Base-by-base conservation (phyloP, 2,888 invertebrate species). In the Steinernema carpocapsae region DNA sequence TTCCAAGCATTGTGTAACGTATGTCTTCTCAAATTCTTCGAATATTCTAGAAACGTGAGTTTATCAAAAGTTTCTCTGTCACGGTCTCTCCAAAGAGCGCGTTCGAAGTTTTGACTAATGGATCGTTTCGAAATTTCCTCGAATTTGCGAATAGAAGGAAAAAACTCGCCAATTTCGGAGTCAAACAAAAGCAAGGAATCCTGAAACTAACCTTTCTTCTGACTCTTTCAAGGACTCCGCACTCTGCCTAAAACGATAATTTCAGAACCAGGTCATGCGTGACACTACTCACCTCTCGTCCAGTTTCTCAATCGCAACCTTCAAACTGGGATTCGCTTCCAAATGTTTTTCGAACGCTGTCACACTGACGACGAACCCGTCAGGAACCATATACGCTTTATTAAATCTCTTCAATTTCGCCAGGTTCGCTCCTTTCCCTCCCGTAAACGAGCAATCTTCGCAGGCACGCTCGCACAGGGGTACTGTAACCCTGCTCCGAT, bases 341-440 rank as follows among this genome's bases (percentile, higher is more conserved):
- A 85, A 46, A 72, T 82, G 81, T 2, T 75, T 32, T 71, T 78
- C 74, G 64, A 75, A 85, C 0, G 83, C 82, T 0, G 77, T 71
- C 2, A 82, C 81, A 6, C 84, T 83, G 1, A 85, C 78, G 10
- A 84, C 84, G 24, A 83, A 75, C 17, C 85, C 85, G 12, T 64
- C 71, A 0, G 85, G 85, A 0, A 85, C 83, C 42, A 74, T 52
- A 46, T 79, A 85, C 79, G 82, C 76, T 43, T 74, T 75, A 29
- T 88, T 82, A 70, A 89, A 81, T 22, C 88, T 87, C 10, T 90
- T 88, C 64, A 94, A 88, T 48, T 92, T 88, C 0, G 92, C 92
- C 17, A 94, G 88, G 1, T 93, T 93, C 0, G 92, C 91, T 12
- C 92, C 93, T 88, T 94, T 94, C 0, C 93, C 93, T 0, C 94